Evolutionary conservation across 2,113 vertebrate species (phyloP), one percentile per base, ranked within the genome.

Genomic region (Hippocampus abdominalis): DNA sequence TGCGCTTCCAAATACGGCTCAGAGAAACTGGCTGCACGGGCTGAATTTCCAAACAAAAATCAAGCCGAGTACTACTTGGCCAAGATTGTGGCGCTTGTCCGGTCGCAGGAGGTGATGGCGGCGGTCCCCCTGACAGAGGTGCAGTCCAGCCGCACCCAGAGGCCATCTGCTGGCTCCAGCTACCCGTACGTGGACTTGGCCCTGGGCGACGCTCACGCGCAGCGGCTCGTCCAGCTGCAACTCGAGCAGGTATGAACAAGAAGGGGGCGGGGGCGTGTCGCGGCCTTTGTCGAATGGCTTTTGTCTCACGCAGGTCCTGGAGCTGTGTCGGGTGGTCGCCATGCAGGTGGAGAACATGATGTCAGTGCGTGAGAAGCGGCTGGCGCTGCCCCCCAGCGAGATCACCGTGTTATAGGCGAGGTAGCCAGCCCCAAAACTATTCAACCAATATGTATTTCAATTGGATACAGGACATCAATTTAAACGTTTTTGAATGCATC

Each of bases 251-350:
- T 97, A 63, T 20, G 3, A 72, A 18, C 5, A 61, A 78, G 74
- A 72, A 23, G 29, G 29, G 29, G 29, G 29, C 29, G 29, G 29
- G 29, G 29, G 29, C 29, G 4, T 32, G 62, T 36, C 39, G 0
- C 18, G 18, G 51, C 10, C 2, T 56, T 61, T 70, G 5, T 68
- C 44, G 42, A 10, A 1, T 61, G 27, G 76, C 67, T 59, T 65
- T 32, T 83, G 44, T 32, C 29, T 4, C 29, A 5, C 46, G 0
- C 87, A 99, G 97, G 95, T 95, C 51, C 87, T 98, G 92, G 97
- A 99, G 89, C 85, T 99, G 78, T 98, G 97, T 86, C 93, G 95
- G 0, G 96, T 98, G 67, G 91, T 98, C 44, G 96, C 96, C 1
- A 94, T 93, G 68, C 96, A 99, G 36, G 89, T 98, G 88, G 96